Base-by-base conservation (phyloP, 2,888 invertebrate species). In the Quadriops clusia region DNA sequence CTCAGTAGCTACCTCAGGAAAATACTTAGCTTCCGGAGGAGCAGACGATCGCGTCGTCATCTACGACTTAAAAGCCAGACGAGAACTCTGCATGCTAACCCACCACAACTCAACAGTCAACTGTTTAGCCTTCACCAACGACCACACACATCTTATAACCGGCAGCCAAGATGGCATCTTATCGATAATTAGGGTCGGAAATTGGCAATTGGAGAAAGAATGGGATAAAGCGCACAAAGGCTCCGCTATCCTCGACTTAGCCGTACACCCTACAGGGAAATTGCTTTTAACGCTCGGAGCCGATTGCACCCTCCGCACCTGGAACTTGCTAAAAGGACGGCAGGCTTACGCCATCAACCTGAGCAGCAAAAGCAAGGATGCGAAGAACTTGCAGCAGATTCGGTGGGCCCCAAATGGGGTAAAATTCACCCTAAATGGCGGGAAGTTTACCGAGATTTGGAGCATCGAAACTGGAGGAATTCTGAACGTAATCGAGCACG, bases 271-370 rank as follows among this genome's bases (percentile, higher is more conserved):
- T 2, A 78, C 79, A 44, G 90, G 90, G 8, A 91, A 90, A 61
- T 51, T 94, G 41, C 87, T 89, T 1, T 61, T 95, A 5, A 83
- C 90, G 7, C 70, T 91, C 20, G 89, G 91, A 9, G 74, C 73
- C 27, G 93, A 95, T 59, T 74, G 74, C 44, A 78, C 82, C 4
- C 58, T 95, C 24, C 67, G 80, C 47, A 93, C 93, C 3, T 95
- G 95, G 95, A 93, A 95, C 65, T 66, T 95, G 38, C 68, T 94
- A 1, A 91, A 89, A 58, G 94, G 93, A 0, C 72, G 90, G 36
- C 77, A 78, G 45, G 93, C 91, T 0, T 94, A 85, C 56, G 78
- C 82, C 1, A 84, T 83, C n/a, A 90, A 91, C 57, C 64, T 93
- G 17, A 74, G 76, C 38, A 77, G 70, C 49, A 79, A 77, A 61